Conservation (phyloP, 2,113 vertebrate species). For the Amphilophus citrinellus region DNA sequence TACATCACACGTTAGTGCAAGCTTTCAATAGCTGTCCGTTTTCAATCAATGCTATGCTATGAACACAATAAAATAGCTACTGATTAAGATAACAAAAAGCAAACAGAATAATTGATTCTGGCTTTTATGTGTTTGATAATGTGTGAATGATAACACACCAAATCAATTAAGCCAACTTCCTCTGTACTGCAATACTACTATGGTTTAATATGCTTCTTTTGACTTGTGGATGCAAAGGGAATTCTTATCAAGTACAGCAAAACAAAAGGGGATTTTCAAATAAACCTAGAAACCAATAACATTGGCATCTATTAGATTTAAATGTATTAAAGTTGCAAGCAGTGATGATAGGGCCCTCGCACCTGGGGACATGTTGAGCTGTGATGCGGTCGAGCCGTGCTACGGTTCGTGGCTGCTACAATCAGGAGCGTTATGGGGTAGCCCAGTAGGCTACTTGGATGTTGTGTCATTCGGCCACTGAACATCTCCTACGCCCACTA, state of each 20-base stretch:
- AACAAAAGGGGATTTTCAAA: background rate
- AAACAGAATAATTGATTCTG: background rate
- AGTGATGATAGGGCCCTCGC: too few relatives aligned
- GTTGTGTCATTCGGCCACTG: too few relatives aligned
- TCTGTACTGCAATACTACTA: background rate
- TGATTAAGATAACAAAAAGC: background rate
- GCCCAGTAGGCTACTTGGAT: too few relatives aligned
- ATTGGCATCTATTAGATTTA: background rate
- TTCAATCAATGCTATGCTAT: background rate
- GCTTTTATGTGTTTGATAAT: background rate
- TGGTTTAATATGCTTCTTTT: background rate
- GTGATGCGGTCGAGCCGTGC: too few relatives aligned
- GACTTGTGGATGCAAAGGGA: background rate
- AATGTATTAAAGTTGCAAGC: background rate
- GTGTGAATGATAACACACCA: background rate
- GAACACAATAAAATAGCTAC: background rate
- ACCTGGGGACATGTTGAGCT: too few relatives aligned
- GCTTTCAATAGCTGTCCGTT: background rate
- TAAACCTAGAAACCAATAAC: background rate
- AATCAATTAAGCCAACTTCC: background rate
- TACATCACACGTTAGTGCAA: background rate
- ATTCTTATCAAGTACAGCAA: background rate
- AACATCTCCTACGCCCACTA: too few relatives aligned
- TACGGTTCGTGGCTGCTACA: too few relatives aligned
- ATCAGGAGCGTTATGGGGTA: too few relatives aligned